Evolutionary conservation across 1,140 invertebrate species (phyloP).

Genomic region (Drosophila ohnishii): DNA sequence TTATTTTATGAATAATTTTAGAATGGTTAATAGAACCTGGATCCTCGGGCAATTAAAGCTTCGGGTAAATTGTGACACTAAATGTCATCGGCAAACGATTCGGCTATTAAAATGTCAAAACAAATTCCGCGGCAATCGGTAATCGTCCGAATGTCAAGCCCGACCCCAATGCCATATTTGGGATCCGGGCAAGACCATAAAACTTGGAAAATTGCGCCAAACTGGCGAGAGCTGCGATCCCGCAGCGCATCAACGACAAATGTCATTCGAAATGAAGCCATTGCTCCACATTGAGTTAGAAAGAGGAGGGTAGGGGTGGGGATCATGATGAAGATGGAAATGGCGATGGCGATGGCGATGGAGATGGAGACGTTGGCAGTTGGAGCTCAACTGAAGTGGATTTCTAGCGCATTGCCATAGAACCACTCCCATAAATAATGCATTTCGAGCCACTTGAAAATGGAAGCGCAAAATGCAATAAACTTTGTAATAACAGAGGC

Average conservation of each 20-base stretch:
- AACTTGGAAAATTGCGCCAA: constrained; percentile 48
- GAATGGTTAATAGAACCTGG: neutral
- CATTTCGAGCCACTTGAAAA: constrained; percentile 69
- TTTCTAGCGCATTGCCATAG: constrained; percentile 67
- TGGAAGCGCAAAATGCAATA: constrained; percentile 66
- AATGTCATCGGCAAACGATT: constrained; percentile 56
- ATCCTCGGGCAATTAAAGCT: constrained; percentile 24
- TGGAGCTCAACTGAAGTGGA: constrained; percentile 55
- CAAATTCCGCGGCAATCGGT: constrained; percentile 51
- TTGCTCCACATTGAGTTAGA: constrained; percentile 62
- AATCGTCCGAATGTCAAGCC: constrained; percentile 27
- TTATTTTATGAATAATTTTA: neutral
- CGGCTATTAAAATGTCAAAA: constrained; percentile 77
- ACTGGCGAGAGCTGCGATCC: constrained; percentile 49
- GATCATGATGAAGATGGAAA: constrained; percentile 35
- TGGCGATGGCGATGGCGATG: constrained; percentile 11
- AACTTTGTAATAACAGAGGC: constrained; percentile 43
- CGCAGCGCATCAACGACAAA: constrained; percentile 67
- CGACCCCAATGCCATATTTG: constrained; percentile 60
- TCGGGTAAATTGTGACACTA: constrained; percentile 71
- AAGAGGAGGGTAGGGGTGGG: neutral
- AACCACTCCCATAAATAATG: constrained; percentile 74
- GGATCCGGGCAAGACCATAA: constrained; percentile 55
- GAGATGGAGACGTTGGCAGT: constrained; percentile 28
- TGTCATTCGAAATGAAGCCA: constrained; percentile 77